Percentiles rank a stretch among this genome's conserved stretches.
phyloP scores from a whole-genome alignment of 1,140 invertebrate species.

The Rhyacophila brunnea region DNA sequence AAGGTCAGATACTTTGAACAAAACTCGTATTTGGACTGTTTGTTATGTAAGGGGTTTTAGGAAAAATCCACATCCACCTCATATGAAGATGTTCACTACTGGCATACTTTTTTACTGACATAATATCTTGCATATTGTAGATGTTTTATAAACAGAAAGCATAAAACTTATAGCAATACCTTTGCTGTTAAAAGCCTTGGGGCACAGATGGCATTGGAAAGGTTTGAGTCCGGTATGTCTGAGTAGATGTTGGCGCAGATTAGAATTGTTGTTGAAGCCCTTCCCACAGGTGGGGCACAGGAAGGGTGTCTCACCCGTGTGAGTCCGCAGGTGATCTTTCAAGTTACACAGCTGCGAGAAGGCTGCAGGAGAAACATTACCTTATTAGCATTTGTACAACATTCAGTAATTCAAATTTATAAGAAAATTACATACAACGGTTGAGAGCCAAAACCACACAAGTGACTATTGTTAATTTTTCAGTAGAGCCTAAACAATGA shows the following conservation, averaged over 20 bases:
- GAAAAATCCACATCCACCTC: too few species aligned
- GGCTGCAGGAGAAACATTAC: conserved; percentile 45
- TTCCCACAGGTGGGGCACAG: conserved; percentile 65
- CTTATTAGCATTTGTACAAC: too few species aligned
- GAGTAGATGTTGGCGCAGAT: conserved; percentile 61
- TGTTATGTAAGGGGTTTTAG: too few species aligned
- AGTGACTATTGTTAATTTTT: too few species aligned
- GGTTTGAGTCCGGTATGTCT: conserved; percentile 62
- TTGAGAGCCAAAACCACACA: too few species aligned
- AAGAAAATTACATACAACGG: too few species aligned
- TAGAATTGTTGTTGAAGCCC: conserved; percentile 61
- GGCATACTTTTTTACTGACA: too few species aligned
- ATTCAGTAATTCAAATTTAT: too few species aligned
- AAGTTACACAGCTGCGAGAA: conserved; percentile 51
- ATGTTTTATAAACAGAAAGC: background rate
- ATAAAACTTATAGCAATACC: conserved; percentile 44
- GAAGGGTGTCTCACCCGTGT: conserved; percentile 64
- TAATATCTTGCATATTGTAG: conserved; percentile 15
- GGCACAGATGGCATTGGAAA: conserved; percentile 59
- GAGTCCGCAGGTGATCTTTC: conserved; percentile 59
- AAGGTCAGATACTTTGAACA: too few species aligned
- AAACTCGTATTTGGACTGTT: too few species aligned
- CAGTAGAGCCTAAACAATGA: too few species aligned
- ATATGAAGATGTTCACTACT: too few species aligned
- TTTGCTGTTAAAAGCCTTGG: conserved; percentile 62